phyloP scores from a whole-genome alignment of 2,113 vertebrate genomes.

The Cyphomyrus plagiostoma region DNA sequence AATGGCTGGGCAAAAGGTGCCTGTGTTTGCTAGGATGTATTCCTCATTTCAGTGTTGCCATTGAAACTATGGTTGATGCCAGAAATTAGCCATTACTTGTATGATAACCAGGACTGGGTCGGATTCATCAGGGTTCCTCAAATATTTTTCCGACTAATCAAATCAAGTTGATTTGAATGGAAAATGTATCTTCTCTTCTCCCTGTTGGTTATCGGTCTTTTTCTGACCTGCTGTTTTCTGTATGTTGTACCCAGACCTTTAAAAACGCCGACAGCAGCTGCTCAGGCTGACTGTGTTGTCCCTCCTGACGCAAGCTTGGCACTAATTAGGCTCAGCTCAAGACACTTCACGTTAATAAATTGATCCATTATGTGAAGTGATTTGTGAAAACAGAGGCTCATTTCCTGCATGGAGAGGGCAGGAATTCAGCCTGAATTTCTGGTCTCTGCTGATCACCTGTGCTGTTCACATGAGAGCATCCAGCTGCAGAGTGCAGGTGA shows the following conservation, averaged over 20 bases:
- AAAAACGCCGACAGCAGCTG: neutral
- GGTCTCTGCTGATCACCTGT: conserved; percentile 2
- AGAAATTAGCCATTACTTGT: neutral
- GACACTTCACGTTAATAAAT: conserved; percentile 52
- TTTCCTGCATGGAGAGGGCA: conserved; percentile 41
- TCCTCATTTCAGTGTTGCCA: neutral
- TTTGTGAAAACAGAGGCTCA: conserved; percentile 45
- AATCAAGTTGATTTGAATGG: conserved; percentile 44
- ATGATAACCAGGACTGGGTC: neutral
- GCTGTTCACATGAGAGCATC: neutral
- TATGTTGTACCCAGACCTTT: conserved; percentile 16
- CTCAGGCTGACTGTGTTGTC: neutral
- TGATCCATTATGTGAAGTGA: conserved; percentile 56
- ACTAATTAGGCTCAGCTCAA: conserved; percentile 53
- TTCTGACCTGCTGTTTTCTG: conserved; percentile 36
- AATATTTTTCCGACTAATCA: conserved; percentile 26
- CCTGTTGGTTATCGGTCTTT: conserved; percentile 27
- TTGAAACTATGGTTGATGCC: neutral
- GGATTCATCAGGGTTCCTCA: conserved; percentile 16
- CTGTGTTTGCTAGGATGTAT: neutral
- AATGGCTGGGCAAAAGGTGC: neutral
- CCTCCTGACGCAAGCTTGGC: conserved; percentile 12
- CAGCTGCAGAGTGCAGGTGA: neutral
- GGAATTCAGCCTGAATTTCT: conserved; percentile 38
- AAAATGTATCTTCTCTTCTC: neutral